Evolutionary conservation across 2,888 invertebrate genomes (phyloP), one percentile per base, ranked within the genome.

Genomic region (Ischnura elegans): DNA sequence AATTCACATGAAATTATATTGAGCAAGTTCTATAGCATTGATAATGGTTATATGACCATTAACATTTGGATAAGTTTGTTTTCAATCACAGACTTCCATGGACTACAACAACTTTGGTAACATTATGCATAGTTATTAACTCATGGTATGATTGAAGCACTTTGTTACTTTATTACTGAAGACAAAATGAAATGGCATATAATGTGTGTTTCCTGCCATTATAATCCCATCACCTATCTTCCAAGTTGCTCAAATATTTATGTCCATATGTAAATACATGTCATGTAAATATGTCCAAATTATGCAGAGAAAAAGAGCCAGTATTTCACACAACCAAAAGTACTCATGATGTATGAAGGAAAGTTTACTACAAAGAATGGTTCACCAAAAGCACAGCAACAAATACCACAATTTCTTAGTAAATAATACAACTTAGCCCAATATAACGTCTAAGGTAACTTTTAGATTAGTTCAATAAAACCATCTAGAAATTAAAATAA

Each of bases 1-100:
- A 51, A 43, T n/a, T 55, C 19, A 90, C 55, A 36, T 25, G 43
- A 42, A 45, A 36, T 13, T 51, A 51, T 51, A 61, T 61, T n/a
- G 25, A 55, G 55, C 61, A 42, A 90, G 16, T 43, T 66, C 76
- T 76, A 90, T 61, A n/a, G 43, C n/a, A n/a, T 90, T 90, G 13
- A 42, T 55, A 45, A 86, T 51, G 87, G 42, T 61, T 43, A 36
- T 61, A 90, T 16, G n/a, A 61, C 61, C 43, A 90, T 43, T 25
- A 43, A 86, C 86, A 86, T 46, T n/a, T 86, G 46, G 46, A 25
- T 46, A n/a, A 86, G n/a, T 43, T 86, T 46, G n/a, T 46, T 43
- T 86, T 43, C 10, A 45, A 86, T 86, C 45, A 86, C 46, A 46
- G 43, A 46, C 25, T 86, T 86, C 86, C 86, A 86, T 86, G 25